These are phyloP conservation scores for Panopea generosa DNA, from an alignment of 2,888 invertebrate species.

Conservation along the genomic window DNA sequence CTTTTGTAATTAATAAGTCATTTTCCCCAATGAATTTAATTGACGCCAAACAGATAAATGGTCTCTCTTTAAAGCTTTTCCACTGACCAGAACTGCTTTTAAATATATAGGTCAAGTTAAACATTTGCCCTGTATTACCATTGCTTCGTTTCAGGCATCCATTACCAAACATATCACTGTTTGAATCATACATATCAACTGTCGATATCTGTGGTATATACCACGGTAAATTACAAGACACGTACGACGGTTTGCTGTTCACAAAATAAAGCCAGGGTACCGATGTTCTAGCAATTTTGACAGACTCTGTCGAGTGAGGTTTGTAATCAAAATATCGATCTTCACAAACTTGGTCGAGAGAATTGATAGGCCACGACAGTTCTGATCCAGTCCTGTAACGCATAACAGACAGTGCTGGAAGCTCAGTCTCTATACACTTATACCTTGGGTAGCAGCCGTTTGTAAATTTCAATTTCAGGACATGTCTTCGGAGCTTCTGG, in stretches of 20 bases:
- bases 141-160: constrained; percentile 47
- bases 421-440: constrained; percentile 58
- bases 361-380: constrained; percentile 57
- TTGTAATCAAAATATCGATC: constrained; percentile 56
- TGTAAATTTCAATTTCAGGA: constrained; percentile 52
- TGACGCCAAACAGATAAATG: constrained; percentile 58
- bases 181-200: constrained; percentile 49
- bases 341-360: constrained; percentile 52
- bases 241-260: constrained; percentile 45
- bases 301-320: constrained; percentile 13
- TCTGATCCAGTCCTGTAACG: constrained; percentile 53
- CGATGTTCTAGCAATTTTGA: constrained; percentile 37
- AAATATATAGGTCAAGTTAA: constrained; percentile 51
- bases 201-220: constrained; percentile 56
- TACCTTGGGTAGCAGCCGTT: constrained; percentile 61
- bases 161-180: constrained; percentile 24
- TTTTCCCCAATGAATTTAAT: constrained; percentile 57
- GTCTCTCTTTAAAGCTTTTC: constrained; percentile 26
- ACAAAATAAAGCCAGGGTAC: constrained; percentile 59
- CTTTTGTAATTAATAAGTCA: constrained; percentile 54
- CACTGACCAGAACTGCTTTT: constrained; percentile 24
- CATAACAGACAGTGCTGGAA: constrained; percentile 51
- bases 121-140: constrained; percentile 35
- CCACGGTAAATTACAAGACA: constrained; percentile 59
- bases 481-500: constrained; percentile 20